Conservation (phyloP, 2,113 vertebrate genomes). For the Nestor notabilis region DNA sequence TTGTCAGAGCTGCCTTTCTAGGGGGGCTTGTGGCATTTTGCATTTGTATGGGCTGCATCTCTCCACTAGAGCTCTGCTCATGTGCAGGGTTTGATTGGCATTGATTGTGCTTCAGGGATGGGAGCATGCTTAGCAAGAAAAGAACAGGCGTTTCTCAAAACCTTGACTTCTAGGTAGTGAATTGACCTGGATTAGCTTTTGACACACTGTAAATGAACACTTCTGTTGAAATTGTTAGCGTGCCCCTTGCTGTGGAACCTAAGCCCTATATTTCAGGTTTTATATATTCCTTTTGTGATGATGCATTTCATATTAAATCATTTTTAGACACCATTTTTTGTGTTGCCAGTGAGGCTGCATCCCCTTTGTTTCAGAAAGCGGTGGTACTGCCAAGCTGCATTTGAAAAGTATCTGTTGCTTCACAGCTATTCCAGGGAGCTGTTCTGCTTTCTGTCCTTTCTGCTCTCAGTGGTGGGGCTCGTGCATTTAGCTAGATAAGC, state of each 20-base stretch:
- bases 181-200: conserved; percentile 68
- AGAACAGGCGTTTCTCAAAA: conserved; percentile 48
- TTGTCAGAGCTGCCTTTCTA: conserved; percentile 55
- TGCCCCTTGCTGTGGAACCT: neutral
- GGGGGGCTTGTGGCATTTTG: conserved; percentile 32
- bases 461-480: neutral
- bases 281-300: conserved; percentile 27
- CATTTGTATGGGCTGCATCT: conserved; percentile 67
- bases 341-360: conserved; percentile 10
- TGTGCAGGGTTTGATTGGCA: conserved; percentile 64
- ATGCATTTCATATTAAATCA: conserved; percentile 41
- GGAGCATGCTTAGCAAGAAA: conserved; percentile 40
- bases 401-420: conserved; percentile 52
- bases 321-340: conserved; percentile 51
- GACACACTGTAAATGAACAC: conserved; percentile 34
- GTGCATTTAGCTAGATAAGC: conserved; percentile 60
- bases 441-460: conserved; percentile 40
- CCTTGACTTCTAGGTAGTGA: conserved; percentile 40
- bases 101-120: conserved; percentile 57
- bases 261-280: neutral
- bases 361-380: conserved; percentile 25
- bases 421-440: conserved; percentile 22
- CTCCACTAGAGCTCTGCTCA: conserved; percentile 57
- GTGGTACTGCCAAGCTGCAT: conserved; percentile 4
- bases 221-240: conserved; percentile 21